These are phyloP conservation scores for Lucilia sericata DNA, from an alignment of 1,140 invertebrate genomes.

Conservation along the genomic window DNA sequence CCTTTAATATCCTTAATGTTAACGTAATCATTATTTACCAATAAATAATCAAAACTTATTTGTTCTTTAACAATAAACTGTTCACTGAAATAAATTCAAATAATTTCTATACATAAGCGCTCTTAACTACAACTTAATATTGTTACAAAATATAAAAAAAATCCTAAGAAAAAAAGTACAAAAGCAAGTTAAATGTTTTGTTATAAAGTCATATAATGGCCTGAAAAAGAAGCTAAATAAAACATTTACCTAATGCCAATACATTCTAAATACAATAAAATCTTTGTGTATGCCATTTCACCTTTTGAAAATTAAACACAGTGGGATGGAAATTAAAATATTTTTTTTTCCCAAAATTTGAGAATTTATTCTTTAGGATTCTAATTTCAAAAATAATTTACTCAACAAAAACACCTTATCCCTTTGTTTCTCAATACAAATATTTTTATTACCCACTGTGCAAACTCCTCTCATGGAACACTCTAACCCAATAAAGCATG, in stretches of 20 bases:
- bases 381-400: too few species aligned
- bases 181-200: neutral
- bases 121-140: neutral
- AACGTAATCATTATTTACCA: conserved; percentile 9
- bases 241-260: conserved; percentile 20
- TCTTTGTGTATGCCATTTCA: too few species aligned
- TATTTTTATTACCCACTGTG: too few species aligned
- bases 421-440: too few species aligned
- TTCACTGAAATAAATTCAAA: neutral
- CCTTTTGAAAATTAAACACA: too few species aligned
- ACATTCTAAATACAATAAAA: conserved; percentile 10
- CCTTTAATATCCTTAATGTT: neutral
- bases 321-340: too few species aligned
- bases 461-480: too few species aligned
- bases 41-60: neutral
- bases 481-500: too few species aligned
- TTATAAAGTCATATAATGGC: conserved; percentile 23
- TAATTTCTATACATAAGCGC: neutral
- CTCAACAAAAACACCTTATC: too few species aligned
- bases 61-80: neutral
- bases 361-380: too few species aligned
- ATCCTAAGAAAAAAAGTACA: neutral
- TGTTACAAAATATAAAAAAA: neutral
- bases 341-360: too few species aligned
- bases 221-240: conserved; percentile 37